Base-by-base conservation (phyloP, 2,888 invertebrate genomes). In the Lepeophtheirus nordmannii region DNA sequence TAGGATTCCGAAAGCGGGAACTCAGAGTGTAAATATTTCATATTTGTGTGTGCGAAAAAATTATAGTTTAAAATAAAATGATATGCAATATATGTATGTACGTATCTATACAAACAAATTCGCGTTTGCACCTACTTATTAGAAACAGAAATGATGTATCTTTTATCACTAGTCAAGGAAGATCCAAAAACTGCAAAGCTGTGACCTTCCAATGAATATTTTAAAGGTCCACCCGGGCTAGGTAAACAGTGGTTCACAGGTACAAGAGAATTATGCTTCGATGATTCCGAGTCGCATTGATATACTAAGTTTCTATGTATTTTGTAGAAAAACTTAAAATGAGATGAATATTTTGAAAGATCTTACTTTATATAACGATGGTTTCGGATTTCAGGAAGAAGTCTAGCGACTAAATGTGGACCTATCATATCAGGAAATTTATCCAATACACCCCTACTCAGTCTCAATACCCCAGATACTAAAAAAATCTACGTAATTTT, bases 191-290 rank as follows among this genome's bases (percentile, higher is more conserved):
- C 91, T 0, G 96, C 97, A 74, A 97, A 97, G 73, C 91, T 92
- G 76, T 97, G 97, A 0, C 96, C 96, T 78, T 97, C 96, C 58
- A 97, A 77, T 0, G 94, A 96, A 74, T 93, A 96, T 85, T 96
- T 94, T 9, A 97, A 77, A 0, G 96, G 96, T 1, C 96, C 96
- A 59, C 96, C 96, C 20, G 97, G 97, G 1, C 96, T 94, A 74
- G 96, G 96, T 68, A 96, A 78, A 72, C 93, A 96, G 74, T 97
- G 96, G 76, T 92, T 92, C 0, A 89, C 82, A 0, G 96, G 96
- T 70, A 94, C 80, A 62, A 97, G 76, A 0, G 93, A 87, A 72
- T 92, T 93, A 72, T 93, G 85, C 62, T 83, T 82, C 38, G 88
- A 85, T 0, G 94, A 94, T 72, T 87, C 85, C 23, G 82, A 81